Evolutionary conservation across 2,797 vertebrate genomes (phyloP), one percentile per base, ranked within the genome.

Genomic region (Platyrinchus mystaceus): DNA sequence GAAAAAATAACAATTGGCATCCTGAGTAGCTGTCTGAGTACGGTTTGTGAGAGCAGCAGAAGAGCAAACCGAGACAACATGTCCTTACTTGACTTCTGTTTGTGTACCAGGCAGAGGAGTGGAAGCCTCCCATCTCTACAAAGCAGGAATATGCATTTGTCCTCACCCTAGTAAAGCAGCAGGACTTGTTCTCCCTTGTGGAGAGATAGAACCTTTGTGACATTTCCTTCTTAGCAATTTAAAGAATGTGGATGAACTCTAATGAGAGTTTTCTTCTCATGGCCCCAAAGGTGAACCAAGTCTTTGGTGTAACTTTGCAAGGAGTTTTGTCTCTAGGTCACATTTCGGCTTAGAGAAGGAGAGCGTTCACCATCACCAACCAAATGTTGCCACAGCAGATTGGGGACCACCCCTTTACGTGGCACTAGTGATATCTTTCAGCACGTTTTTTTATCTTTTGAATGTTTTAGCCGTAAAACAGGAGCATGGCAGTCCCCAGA

Each of bases 1-100:
- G 44, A 69, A 84, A 84, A 86, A 79, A 67, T 46, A 55, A 20
- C 80, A 82, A 80, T 10, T 87, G 67, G 30, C 49, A 71, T 83
- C 52, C 7, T 11, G 19, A 83, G 41, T 43, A 83, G 34, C 74
- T 79, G 44, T 63, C 6, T 6, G 74, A 89, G 37, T 73, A 34
- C 55, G 36, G 19, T 74, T 74, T 82, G 34, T 69, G 86, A 86
- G 47, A 84, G n/a, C 39, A 60, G 15, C 71, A 74, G 68, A 26
- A 76, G 55, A 70, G 36, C 70, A 90, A 30, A 63, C 39, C 0
- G 2, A 94, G 81, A 71, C 63, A 44, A 32, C 49, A 10, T 37
- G 68, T 69, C 81, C 91, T 94, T 67, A 71, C 55, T 87, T 96
- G 87, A 87, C 67, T 79, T 78, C n/a, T 87, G 19, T 55, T 87